Evolutionary conservation across 2,888 invertebrate genomes (phyloP).

Genomic region (Listrodromus nycthemerus): DNA sequence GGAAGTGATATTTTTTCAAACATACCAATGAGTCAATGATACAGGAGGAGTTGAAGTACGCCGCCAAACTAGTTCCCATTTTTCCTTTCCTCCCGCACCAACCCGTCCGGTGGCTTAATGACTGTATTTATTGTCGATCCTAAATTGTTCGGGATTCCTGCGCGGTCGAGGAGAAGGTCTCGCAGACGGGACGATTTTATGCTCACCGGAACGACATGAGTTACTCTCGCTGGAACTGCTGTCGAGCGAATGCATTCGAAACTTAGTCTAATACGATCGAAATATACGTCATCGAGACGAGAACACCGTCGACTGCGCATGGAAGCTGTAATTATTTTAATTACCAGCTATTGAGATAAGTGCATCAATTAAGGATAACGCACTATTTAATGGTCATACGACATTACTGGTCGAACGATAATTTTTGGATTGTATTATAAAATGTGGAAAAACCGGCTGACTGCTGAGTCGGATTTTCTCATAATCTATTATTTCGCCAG

Average conservation of each 20-base stretch:
- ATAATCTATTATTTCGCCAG: too few relatives aligned
- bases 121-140: conserved; percentile 66
- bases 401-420: background rate
- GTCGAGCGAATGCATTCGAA: conserved; percentile 37
- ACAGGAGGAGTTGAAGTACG: conserved; percentile 25
- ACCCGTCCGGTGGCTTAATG: conserved; percentile 56
- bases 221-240: conserved; percentile 38
- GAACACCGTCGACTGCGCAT: background rate
- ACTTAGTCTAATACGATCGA: conserved; percentile 35
- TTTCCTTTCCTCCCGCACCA: conserved; percentile 22
- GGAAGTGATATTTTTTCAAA: conserved; percentile 2
- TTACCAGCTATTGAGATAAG: conserved; percentile 1
- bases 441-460: background rate
- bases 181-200: conserved; percentile 42
- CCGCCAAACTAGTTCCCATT: conserved; percentile 55
- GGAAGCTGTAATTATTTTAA: background rate
- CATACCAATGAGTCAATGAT: conserved; percentile 19
- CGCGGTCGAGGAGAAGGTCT: conserved; percentile 47
- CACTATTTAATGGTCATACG: background rate
- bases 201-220: conserved; percentile 28
- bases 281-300: conserved; percentile 16
- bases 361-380: conserved; percentile 11
- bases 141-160: conserved; percentile 66
- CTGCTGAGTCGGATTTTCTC: too few relatives aligned
- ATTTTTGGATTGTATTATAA: background rate